Evolutionary conservation across 2,797 vertebrate species (phyloP).

Genomic region (Taenioides sp.): DNA sequence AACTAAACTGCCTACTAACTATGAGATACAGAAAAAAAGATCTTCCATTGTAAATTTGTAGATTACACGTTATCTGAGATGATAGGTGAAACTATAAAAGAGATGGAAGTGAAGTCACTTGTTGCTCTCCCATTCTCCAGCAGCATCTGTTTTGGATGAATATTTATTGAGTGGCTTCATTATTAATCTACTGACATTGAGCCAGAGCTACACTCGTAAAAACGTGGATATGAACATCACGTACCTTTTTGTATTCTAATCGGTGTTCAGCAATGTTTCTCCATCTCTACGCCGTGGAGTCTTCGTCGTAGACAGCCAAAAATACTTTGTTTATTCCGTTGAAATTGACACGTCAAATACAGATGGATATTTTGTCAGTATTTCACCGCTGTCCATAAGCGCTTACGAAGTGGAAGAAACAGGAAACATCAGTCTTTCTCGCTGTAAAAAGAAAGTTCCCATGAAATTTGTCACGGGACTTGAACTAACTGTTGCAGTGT

Average conservation of each 20-base stretch:
- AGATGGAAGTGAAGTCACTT: neutral
- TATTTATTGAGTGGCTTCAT: neutral
- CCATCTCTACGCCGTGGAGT: conserved; percentile 23
- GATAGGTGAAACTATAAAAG: neutral
- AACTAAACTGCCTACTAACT: neutral
- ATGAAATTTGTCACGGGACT: conserved; percentile 79
- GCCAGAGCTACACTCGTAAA: conserved; percentile 2
- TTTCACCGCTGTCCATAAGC: conserved; percentile 6
- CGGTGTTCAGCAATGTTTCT: conserved; percentile 30
- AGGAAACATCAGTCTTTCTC: conserved; percentile 67
- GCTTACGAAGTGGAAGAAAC: conserved; percentile 38
- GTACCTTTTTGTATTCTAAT: conserved; percentile 59
- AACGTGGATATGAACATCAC: conserved; percentile 51
- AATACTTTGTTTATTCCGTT: conserved; percentile 6
- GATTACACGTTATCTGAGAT: neutral
- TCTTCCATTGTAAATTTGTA: neutral
- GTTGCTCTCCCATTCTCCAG: conserved; percentile 2
- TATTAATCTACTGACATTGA: neutral
- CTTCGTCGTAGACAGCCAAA: conserved; percentile 9
- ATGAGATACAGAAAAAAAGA: neutral
- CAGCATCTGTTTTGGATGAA: neutral
- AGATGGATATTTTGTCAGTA: neutral
- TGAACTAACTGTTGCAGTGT: neutral
- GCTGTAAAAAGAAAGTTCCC: conserved; percentile 67
- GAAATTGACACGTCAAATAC: neutral